Evolutionary conservation across 2,113 vertebrate species (phyloP).

Genomic region (Chlamydotis undulata): DNA sequence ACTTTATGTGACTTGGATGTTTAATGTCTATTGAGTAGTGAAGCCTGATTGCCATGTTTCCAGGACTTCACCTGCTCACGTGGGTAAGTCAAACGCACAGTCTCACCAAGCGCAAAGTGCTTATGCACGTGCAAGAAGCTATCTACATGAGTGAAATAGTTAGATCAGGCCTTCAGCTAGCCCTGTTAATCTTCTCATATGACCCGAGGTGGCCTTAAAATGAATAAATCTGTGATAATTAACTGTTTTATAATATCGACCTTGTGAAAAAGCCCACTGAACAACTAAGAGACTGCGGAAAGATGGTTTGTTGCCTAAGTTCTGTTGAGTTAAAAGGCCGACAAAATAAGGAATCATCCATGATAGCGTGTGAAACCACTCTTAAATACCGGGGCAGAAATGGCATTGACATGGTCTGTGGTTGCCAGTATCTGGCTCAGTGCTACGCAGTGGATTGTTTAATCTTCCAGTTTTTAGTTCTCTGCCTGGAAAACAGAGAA

Average conservation of each 20-base stretch:
- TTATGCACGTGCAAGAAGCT: neutral
- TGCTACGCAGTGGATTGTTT: neutral
- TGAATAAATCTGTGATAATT: neutral
- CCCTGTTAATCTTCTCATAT: neutral
- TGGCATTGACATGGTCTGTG: neutral
- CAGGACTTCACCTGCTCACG: rapidly evolving
- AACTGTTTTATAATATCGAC: neutral
- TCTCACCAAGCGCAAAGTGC: neutral
- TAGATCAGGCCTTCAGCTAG: neutral
- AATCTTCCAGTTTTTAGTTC: neutral
- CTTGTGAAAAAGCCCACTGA: neutral
- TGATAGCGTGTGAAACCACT: neutral
- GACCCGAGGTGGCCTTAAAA: neutral
- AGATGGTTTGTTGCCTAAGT: neutral
- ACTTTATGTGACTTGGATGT: neutral
- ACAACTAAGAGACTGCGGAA: neutral
- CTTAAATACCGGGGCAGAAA: neutral
- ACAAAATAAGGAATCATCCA: neutral
- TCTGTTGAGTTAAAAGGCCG: neutral
- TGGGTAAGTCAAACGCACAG: neutral
- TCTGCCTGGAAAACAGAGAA: neutral
- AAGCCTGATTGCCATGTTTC: neutral
- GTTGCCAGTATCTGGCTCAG: neutral
- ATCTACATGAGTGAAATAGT: neutral
- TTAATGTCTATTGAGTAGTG: neutral